Conservation (phyloP, 2,797 vertebrate genomes). For the Hyperoplus immaculatus region DNA sequence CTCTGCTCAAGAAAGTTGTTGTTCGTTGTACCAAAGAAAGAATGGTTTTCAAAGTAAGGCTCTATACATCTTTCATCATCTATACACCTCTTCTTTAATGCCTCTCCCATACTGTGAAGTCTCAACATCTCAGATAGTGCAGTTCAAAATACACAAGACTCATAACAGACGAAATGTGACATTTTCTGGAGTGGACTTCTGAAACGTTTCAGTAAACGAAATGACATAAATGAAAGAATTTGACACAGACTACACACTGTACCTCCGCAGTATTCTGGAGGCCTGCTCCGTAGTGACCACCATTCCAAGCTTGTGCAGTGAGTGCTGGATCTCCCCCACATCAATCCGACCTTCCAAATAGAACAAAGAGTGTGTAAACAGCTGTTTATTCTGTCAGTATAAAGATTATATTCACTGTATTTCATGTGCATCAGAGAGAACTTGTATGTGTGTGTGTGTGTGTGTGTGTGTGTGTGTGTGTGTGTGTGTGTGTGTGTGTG, state of each 20-base stretch:
- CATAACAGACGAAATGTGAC: no score
- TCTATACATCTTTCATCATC: no score
- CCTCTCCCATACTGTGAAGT: no score
- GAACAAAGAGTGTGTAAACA: constrained; percentile 3
- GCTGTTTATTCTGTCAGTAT: neutral
- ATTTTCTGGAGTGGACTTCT: neutral
- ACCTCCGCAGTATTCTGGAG: constrained; percentile 90
- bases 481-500: neutral
- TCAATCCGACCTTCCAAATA: constrained; percentile 87
- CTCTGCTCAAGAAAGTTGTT: no score
- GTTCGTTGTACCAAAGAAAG: no score
- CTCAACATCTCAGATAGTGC: no score
- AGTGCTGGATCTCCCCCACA: constrained; percentile 89
- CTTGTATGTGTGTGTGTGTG: neutral
- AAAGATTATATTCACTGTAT: neutral
- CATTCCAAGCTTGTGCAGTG: constrained; percentile 86
- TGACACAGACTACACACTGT: neutral
- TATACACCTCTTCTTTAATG: no score
- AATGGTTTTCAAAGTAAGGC: no score
- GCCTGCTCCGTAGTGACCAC: constrained; percentile 87
- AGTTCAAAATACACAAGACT: no score
- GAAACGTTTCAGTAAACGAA: neutral
- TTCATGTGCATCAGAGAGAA: neutral
- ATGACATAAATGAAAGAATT: no score
- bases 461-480: neutral